Conservation (phyloP, 2,113 vertebrate genomes). For the Xenopus laevis region DNA sequence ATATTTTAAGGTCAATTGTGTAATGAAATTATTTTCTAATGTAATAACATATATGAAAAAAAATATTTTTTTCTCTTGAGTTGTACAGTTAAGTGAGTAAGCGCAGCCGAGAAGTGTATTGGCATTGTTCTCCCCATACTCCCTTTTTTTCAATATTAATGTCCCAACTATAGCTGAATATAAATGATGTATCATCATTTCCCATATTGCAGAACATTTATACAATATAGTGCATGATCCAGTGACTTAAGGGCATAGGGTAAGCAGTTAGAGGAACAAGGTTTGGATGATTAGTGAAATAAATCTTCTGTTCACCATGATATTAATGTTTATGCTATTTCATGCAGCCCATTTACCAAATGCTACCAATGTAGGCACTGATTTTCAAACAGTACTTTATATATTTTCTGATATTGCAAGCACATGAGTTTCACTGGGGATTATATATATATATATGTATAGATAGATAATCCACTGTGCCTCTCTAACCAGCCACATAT, state of each 20-base stretch:
- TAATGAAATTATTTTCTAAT: no score
- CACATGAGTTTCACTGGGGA: background rate
- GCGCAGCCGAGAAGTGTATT: no score
- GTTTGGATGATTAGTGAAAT: conserved; percentile 66
- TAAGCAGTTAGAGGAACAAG: conserved; percentile 61
- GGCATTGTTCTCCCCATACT: background rate
- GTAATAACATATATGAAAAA: no score
- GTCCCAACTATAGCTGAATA: conserved; percentile 69
- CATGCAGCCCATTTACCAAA: background rate
- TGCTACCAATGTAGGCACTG: background rate
- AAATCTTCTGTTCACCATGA: conserved; percentile 66
- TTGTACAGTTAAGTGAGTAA: no score
- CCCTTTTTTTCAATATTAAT: conserved; percentile 76
- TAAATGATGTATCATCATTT: conserved; percentile 69
- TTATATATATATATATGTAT: no score
- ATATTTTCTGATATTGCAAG: background rate
- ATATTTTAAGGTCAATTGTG: no score
- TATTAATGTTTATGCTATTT: conserved; percentile 64
- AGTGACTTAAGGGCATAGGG: conserved; percentile 67
- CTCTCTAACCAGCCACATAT: no score
- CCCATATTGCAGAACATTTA: conserved; percentile 69
- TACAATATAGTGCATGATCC: conserved; percentile 68
- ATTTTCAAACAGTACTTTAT: background rate
- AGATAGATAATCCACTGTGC: no score
- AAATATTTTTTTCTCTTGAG: no score